Evolutionary conservation across 2,797 vertebrate species (phyloP), one percentile per base, ranked within the genome.

Genomic region (Hemibagrus guttatus): DNA sequence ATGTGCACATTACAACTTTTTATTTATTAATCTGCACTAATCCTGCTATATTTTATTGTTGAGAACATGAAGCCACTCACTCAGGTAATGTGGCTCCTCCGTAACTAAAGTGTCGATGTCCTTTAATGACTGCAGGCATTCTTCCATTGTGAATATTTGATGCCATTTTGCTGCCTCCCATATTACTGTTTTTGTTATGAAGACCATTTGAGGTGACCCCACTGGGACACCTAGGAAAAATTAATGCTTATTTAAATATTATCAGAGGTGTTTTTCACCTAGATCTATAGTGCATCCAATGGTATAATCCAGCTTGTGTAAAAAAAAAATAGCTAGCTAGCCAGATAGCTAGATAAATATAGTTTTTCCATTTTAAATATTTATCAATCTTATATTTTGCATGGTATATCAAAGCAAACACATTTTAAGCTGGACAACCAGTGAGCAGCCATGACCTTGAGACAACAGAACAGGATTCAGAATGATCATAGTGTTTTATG

Each of bases 1-100:
- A 80, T 23, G 11, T 39, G 13, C 31, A 35, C 21, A 79, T 63
- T 63, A 63, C 39, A 63, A 35, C 49, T 54, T 28, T 54, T 54
- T 11, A 19, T 54, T 69, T 56, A 58, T 9, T 6, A 39, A 84
- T 28, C 21, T 14, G 54, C 76, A 39, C 52, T 35, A 71, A 71
- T 31, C 28, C 28, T 26, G 3, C 21, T 16, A 79, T 59, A 16
- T 61, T 78, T 78, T 2, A 85, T 74, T 52, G 54, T 59, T 76
- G 39, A 74, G 13, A 66, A 69, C 59, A 49, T 26, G 23, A 23
- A 26, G 56, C 26, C 59, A 31, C 88, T 89, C 19, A 95, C 94
- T 91, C 93, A 80, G 94, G 92, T 89, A 92, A 89, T 26, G 64
- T 46, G 13, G 92, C 89, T 92, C 92, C 92, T 89, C 91, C 92